phyloP scores from a whole-genome alignment of 2,888 invertebrate species.

The Tetanocera ferruginea region DNA sequence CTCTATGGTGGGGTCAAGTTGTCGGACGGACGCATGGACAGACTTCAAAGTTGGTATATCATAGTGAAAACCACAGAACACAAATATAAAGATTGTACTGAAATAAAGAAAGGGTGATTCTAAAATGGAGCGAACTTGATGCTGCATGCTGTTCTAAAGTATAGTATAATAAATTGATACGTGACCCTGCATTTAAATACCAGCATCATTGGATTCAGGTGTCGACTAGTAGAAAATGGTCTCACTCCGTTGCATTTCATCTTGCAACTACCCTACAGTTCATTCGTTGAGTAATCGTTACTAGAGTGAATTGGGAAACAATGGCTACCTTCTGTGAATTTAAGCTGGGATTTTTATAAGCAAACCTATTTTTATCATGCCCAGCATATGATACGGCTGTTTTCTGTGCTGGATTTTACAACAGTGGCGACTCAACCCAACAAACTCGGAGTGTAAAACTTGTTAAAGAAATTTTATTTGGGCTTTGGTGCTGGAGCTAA shows the following conservation, averaged over 20 bases:
- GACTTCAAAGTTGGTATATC: constrained; percentile 36
- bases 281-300: no score
- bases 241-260: no score
- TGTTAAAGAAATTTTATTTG: not conserved
- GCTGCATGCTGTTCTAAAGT: constrained; percentile 58
- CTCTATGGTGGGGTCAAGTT: constrained; percentile 28
- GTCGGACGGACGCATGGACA: constrained; percentile 32
- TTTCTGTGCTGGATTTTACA: not conserved
- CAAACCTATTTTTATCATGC: constrained; percentile 52
- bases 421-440: not conserved
- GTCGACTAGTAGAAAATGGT: not conserved
- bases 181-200: constrained; percentile 68
- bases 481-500: no score
- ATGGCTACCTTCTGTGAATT: constrained; percentile 56
- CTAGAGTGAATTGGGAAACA: not conserved
- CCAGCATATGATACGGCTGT: not conserved
- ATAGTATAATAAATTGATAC: constrained; percentile 67
- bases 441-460: not conserved
- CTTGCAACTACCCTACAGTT: no score
- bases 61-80: constrained; percentile 36
- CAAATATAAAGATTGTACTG: constrained; percentile 9
- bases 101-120: not conserved
- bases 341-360: constrained; percentile 63
- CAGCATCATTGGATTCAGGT: constrained; percentile 59
- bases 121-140: not conserved